Base-by-base conservation (phyloP, 2,113 vertebrate species). In the Anthoscopus minutus region DNA sequence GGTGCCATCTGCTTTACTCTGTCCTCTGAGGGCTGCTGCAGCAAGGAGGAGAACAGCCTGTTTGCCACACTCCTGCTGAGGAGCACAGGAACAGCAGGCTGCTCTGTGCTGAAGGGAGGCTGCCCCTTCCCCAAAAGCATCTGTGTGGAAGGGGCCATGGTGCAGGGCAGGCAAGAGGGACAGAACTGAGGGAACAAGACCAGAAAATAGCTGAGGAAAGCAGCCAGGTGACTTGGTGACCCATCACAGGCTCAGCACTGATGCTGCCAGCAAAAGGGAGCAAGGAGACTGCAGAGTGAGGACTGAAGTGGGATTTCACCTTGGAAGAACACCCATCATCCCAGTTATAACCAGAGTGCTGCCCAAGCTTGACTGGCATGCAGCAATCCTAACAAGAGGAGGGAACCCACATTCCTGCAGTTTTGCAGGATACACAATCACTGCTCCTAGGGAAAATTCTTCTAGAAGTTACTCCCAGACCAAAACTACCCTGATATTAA, bases 281-380 rank as follows among this genome's bases (percentile, higher is more conserved):
- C 2, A 0, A 20, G 48, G 28, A 56, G 47, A 31, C 14, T 35
- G 35, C 30, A 50, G 31, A 33, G 67, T 10, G 23, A 22, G 53
- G 40, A 27, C 31, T 23, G 53, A 44, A 35, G n/a, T 2, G 24
- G 22, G 31, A 65, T 40, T 60, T 23, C 40, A 64, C 13, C 58
- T 0, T 5, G 20, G 50, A 38, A 35, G 44, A 66, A 11, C 2
- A 1, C 11, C 21, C 3, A 0, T 30, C 25, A 35, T 9, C 51
- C 71, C 24, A 33, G 23, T 0, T 65, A 38, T 2, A 76, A 67
- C 7, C 30, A 2, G 31, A 66, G 20, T 5, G 1, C 21, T 10
- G 2, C 13, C 25, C 0, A 0, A 70, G 65, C n/a, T 31, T 57
- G 12, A 38, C 24, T 13, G 42, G 42, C 23, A 51, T 0, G 0